Evolutionary conservation across 2,888 invertebrate genomes (phyloP), one percentile per base, ranked within the genome.

Genomic region (Cotesia congregata): DNA sequence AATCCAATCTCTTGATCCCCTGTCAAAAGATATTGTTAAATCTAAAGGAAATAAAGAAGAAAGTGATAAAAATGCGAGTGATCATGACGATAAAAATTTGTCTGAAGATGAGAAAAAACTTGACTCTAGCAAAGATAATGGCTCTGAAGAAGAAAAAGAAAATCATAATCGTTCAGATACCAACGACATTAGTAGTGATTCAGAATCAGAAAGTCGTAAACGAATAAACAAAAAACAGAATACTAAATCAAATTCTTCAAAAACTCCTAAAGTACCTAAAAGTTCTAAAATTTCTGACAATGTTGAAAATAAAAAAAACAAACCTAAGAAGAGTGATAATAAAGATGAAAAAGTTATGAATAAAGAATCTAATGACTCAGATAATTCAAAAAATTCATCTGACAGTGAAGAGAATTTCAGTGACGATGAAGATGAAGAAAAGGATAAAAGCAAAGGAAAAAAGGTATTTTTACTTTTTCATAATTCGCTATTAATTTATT

Each of bases 101-200:
- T 79, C 76, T 1, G 77, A 77, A 65, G 80, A 75, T 50, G 81
- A 82, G 38, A 79, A 80, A 40, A 82, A 83, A 30, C 30, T 30
- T 30, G 30, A 30, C 30, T 4, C 30, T 3, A 30, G 30, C 38
- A 17, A 74, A 40, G 64, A 40, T 41, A 7, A 68, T 30, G 30
- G 3, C 30, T 30, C 30, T 30, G 30, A 30, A 30, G 9, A 64
- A 64, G 3, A 61, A 69, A 17, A 15, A n/a, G 15, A 69, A 12
- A 50, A 50, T 5, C 17, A 80, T 71, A 69, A 15, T 7, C 9
- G 15, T 12, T 38, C 39, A 50, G 41, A 69, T 5, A 15, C 17
- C 40, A 69, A 69, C 3, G 41, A 41, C 4, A 7, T 6, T 5
- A 67, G 67, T 12, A n/a, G 30, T 67, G 39, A 67, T 20, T 7